These are phyloP conservation scores for Diabrotica balteata DNA, from an alignment of 2,888 invertebrate species.

Conservation along the genomic window DNA sequence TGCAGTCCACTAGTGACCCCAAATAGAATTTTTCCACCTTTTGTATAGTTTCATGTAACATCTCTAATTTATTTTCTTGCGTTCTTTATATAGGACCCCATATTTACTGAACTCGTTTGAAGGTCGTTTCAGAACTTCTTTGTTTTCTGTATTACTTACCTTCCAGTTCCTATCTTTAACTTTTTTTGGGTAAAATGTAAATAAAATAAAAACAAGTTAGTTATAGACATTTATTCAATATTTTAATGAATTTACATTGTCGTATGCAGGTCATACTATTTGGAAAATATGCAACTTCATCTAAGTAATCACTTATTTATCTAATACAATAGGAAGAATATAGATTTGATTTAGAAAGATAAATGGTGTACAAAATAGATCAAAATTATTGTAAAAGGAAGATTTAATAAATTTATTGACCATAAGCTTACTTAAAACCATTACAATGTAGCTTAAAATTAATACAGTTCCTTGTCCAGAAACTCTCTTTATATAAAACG, in stretches of 20 bases:
- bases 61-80: too few relatives aligned
- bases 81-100: too few relatives aligned
- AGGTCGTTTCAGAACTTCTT: too few relatives aligned
- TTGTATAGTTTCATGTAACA: too few relatives aligned
- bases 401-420: background rate
- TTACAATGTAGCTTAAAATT: too few relatives aligned
- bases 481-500: too few relatives aligned
- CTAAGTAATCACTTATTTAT: conserved; percentile 45
- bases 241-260: conserved; percentile 48
- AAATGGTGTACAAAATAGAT: conserved; percentile 15
- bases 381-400: conserved; percentile 3
- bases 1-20: too few relatives aligned
- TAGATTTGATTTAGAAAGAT: conserved; percentile 46
- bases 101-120: too few relatives aligned
- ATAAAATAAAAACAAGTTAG: conserved; percentile 26
- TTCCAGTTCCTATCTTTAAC: background rate
- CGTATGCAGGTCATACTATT: conserved; percentile 46
- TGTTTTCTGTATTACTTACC: too few relatives aligned
- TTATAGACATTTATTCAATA: conserved; percentile 53
- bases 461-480: too few relatives aligned
- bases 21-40: too few relatives aligned
- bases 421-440: background rate
- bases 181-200: background rate
- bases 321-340: conserved; percentile 55
- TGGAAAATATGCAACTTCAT: conserved; percentile 45